Evolutionary conservation across 2,797 vertebrate species (phyloP).

Genomic region (Xenops minutus): DNA sequence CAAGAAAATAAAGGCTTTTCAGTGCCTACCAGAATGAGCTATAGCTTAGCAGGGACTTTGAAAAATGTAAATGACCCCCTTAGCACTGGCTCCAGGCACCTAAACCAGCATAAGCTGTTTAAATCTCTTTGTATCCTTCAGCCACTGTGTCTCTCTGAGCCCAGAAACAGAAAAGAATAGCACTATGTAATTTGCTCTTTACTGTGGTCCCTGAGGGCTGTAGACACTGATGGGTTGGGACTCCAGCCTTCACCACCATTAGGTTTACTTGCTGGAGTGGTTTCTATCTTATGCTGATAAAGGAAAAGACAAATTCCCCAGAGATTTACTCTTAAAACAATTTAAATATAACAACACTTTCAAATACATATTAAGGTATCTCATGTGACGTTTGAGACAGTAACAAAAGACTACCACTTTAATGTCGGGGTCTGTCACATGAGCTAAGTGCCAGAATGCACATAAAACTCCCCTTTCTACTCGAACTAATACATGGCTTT

Average conservation of each 20-base stretch:
- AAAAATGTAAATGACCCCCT: neutral
- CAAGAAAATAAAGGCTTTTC: neutral
- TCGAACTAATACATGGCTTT: neutral
- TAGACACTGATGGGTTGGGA: neutral
- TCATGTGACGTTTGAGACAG: neutral
- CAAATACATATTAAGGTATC: neutral
- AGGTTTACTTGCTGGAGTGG: neutral
- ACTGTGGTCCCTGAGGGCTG: neutral
- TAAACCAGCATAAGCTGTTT: neutral
- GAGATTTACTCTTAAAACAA: neutral
- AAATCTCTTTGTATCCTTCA: neutral
- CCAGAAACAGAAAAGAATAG: neutral
- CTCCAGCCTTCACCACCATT: neutral
- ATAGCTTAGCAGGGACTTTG: neutral
- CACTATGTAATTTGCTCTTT: neutral
- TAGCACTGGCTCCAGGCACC: neutral
- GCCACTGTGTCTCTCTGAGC: rapidly evolving
- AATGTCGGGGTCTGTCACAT: neutral
- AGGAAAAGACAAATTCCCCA: neutral
- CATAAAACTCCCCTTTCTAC: neutral
- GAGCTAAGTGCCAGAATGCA: neutral
- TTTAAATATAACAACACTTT: neutral
- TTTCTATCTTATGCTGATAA: neutral
- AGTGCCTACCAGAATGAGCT: neutral
- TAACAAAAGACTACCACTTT: neutral